Evolutionary conservation across 2,888 invertebrate species (phyloP).

Genomic region (Spilarctia lutea): DNA sequence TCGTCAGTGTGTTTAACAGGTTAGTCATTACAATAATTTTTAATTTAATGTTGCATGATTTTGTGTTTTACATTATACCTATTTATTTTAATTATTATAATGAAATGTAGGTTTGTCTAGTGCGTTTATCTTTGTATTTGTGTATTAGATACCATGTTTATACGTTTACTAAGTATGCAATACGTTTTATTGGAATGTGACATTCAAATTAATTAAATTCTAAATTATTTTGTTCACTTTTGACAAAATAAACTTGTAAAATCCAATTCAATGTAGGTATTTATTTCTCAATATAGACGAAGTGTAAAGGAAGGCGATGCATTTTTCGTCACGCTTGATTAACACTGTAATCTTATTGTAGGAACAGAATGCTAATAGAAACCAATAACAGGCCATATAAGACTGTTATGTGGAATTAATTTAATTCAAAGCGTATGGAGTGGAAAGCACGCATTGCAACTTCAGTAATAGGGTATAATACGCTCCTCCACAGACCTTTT

Average conservation of each 20-base stretch:
- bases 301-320: slow-evolving; percentile 41
- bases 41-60: slow-evolving; percentile 16
- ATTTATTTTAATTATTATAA: neutral
- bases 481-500: neutral
- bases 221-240: neutral
- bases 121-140: neutral
- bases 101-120: neutral
- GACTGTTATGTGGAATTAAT: slow-evolving; percentile 32
- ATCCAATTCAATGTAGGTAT: slow-evolving; percentile 10
- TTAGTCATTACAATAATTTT: slow-evolving; percentile 56
- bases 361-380: slow-evolving; percentile 44
- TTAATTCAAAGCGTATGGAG: slow-evolving; percentile 20
- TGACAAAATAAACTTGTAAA: neutral
- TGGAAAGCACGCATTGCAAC: neutral
- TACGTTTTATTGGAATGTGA: neutral
- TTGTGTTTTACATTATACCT: slow-evolving; percentile 10
- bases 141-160: neutral
- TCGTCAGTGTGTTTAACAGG: slow-evolving; percentile 85
- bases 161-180: neutral
- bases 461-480: neutral
- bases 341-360: slow-evolving; percentile 54
- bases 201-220: neutral
- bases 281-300: slow-evolving; percentile 30
- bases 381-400: slow-evolving; percentile 6
- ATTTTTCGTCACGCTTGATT: slow-evolving; percentile 55